phyloP scores from a whole-genome alignment of 2,888 invertebrate species.

The Brachyptera risi region DNA sequence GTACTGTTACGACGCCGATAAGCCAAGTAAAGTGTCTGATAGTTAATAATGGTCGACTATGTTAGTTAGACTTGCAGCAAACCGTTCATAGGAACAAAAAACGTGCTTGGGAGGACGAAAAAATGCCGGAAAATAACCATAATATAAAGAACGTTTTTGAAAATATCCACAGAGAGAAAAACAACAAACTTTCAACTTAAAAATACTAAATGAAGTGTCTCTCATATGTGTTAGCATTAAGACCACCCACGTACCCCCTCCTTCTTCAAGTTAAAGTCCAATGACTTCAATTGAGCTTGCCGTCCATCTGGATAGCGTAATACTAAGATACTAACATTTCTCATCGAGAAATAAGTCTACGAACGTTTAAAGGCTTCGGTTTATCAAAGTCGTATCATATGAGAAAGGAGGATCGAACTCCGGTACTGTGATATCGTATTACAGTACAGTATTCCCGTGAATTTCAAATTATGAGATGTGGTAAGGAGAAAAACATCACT shows the following conservation, averaged over 20 bases:
- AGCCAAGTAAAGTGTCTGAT: slow-evolving; percentile 10
- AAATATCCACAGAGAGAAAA: too few species aligned
- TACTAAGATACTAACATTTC: background rate
- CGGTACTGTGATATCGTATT: too few species aligned
- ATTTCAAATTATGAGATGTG: too few species aligned
- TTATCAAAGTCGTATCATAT: too few species aligned
- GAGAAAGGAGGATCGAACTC: too few species aligned
- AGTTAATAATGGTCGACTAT: background rate
- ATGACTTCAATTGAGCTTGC: background rate
- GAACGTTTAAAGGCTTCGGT: too few species aligned
- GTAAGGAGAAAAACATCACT: too few species aligned
- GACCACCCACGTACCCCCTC: slow-evolving; percentile 23
- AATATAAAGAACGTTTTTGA: background rate
- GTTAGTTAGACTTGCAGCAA: background rate
- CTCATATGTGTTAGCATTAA: background rate
- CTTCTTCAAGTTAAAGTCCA: background rate
- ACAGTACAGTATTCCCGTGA: too few species aligned
- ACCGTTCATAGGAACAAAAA: background rate
- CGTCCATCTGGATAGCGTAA: slow-evolving; percentile 6
- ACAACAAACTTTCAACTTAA: slow-evolving; percentile 1
- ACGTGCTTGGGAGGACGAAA: too few species aligned
- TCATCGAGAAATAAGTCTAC: too few species aligned
- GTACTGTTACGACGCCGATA: too few species aligned
- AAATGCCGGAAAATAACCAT: background rate
- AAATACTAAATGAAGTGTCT: slow-evolving; percentile 26